Base-by-base conservation (phyloP, 1,140 invertebrate species). In the Ceratina australensis region DNA sequence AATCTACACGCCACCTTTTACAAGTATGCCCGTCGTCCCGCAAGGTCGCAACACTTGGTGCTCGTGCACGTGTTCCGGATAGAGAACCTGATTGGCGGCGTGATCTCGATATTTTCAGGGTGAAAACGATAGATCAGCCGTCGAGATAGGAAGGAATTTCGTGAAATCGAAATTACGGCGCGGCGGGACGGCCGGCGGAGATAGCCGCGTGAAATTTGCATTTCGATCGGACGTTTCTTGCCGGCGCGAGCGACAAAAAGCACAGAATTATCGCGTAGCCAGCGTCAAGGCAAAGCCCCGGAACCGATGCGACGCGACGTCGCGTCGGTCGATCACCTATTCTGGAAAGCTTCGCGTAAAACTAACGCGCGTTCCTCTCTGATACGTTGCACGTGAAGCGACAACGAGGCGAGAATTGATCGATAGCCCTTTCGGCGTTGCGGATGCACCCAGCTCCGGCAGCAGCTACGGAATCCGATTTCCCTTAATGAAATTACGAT, bases 261-360 rank as follows among this genome's bases (percentile, higher is more conserved):
- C 74, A 5, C n/a, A 42, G 67, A 77, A 77, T 77, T 77, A 77
- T 77, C 67, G 74, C 59, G 16, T 24, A 42, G 22, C 22, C 42
- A 22, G 60, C 60, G 54, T 59, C 63, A 20, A 67, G 42, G 33
- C 16, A 75, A 67, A 33, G 61, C 50, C 20, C 7, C 16, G 12
- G 20, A 3, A 15, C 57, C 8, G 18, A 3, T n/a, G 61, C 18
- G 13, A 20, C 7, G n/a, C 26, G 16, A 10, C 22, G 8, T 42
- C 7, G 8, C 26, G 12, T 22, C 63, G 72, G 5, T 67, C 63
- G 72, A 74, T 74, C 63, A 24, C 63, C 64, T 24, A 57, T 49
- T 47, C 20, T 22, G 18, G 24, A 47, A 49, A 59, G 54, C 42
- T 28, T 49, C 42, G 22, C 64, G 42, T 72, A 16, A 72, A 72